These are phyloP conservation scores for Perccottus glenii DNA, from an alignment of 2,113 vertebrate genomes.

Conservation along the genomic window DNA sequence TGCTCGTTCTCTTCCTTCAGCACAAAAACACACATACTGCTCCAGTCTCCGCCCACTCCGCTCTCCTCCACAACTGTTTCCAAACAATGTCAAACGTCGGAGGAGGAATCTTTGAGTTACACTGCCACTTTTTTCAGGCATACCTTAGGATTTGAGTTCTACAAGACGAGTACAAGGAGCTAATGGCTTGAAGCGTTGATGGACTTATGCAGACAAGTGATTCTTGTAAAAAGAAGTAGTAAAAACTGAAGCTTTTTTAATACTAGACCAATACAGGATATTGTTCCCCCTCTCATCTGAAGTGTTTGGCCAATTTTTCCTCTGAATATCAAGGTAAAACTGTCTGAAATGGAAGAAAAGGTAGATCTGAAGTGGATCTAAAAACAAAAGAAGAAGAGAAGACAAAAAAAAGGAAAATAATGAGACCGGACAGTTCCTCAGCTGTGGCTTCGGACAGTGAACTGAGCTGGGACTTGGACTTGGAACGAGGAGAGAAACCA, in stretches of 20 bases:
- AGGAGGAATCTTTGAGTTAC: conserved; percentile 10
- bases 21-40: conserved; percentile 13
- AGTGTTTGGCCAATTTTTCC: background rate
- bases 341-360: background rate
- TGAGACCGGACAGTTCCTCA: conserved; percentile 4
- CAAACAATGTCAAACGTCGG: conserved; percentile 15
- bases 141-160: background rate
- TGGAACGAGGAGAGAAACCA: conserved; percentile 19
- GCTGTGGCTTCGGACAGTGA: conserved; percentile 34
- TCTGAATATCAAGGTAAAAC: too few species aligned
- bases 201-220: too few species aligned
- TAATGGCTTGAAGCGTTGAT: too few species aligned
- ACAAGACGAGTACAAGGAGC: background rate
- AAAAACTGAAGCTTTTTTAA: too few species aligned
- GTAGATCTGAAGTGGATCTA: background rate
- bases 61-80: conserved; percentile 45
- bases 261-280: too few species aligned
- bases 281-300: too few species aligned
- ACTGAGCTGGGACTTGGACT: conserved; percentile 17
- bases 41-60: conserved; percentile 29
- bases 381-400: background rate
- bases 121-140: background rate
- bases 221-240: too few species aligned
- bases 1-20: background rate
- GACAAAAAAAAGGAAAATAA: background rate